Evolutionary conservation across 2,888 invertebrate genomes (phyloP).

Genomic region (Agrypnus murinus): DNA sequence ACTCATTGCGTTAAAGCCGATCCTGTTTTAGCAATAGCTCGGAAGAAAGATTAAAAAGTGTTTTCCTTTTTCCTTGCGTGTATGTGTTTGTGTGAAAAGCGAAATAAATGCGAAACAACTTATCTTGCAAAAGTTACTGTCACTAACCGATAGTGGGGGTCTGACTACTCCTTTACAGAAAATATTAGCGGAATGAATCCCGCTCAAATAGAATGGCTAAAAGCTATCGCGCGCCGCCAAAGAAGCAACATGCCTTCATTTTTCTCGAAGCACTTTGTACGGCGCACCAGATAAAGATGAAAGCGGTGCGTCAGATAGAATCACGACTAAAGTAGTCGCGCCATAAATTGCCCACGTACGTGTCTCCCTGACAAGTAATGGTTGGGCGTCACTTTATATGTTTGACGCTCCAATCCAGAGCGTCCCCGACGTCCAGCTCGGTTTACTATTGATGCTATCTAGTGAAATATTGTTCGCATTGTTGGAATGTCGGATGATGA

Average conservation of each 20-base stretch:
- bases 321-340: constrained; percentile 51
- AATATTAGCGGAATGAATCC: constrained; percentile 50
- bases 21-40: no score
- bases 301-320: constrained; percentile 51
- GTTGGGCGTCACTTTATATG: constrained; percentile 54
- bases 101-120: constrained; percentile 36
- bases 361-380: constrained; percentile 54
- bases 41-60: no score
- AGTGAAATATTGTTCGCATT: constrained; percentile 48
- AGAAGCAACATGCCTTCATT: constrained; percentile 48
- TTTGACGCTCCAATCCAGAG: constrained; percentile 54
- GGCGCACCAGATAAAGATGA: constrained; percentile 52
- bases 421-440: constrained; percentile 49
- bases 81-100: no score
- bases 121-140: constrained; percentile 38
- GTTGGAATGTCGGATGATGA: constrained; percentile 50
- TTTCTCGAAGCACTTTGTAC: constrained; percentile 46
- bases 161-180: constrained; percentile 47
- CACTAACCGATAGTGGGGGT: constrained; percentile 46
- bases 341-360: constrained; percentile 55
- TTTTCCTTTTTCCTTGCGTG: no score
- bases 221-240: constrained; percentile 49
- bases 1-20: no score
- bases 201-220: constrained; percentile 44
- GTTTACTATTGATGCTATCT: constrained; percentile 49